phyloP scores from a whole-genome alignment of 92 coral and sea anemone species.

The Palythoa caribaeorum region DNA sequence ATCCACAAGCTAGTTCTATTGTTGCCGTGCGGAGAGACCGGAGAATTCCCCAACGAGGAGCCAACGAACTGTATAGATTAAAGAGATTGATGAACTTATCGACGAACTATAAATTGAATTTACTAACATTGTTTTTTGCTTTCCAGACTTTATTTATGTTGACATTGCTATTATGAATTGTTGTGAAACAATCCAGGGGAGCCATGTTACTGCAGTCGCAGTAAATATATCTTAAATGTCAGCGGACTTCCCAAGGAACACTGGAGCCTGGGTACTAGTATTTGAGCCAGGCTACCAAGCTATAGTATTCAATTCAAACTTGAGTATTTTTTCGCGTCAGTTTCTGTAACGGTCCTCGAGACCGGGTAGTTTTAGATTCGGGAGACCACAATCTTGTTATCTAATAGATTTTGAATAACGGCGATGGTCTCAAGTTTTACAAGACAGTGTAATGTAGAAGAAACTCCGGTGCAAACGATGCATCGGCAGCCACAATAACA shows the following conservation, averaged over 20 bases:
- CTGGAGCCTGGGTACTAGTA: not conserved
- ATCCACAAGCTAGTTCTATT: slow-evolving; percentile 45
- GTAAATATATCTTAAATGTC: not conserved
- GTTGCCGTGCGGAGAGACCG: slow-evolving; percentile 28
- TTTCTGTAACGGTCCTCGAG: not conserved
- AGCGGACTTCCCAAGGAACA: not conserved
- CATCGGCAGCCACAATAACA: not conserved
- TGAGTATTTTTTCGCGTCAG: not conserved
- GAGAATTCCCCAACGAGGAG: slow-evolving; percentile 47
- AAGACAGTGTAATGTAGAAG: not conserved
- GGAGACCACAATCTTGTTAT: slow-evolving; percentile 2
- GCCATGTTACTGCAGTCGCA: not conserved
- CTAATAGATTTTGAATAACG: not conserved
- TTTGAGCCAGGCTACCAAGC: not conserved
- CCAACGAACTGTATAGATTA: too few species aligned
- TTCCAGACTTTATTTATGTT: too few species aligned
- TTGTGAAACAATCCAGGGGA: too few species aligned
- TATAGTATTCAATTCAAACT: not conserved
- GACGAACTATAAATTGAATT: too few species aligned
- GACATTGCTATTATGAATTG: too few species aligned
- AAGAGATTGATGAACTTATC: too few species aligned
- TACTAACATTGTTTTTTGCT: too few species aligned
- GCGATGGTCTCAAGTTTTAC: not conserved
- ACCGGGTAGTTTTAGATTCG: not conserved
- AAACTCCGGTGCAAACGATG: not conserved